Percentiles rank a stretch among this genome's conserved stretches.
phyloP scores from a whole-genome alignment of 2,797 vertebrate genomes.

The Sebastes nivosus region DNA sequence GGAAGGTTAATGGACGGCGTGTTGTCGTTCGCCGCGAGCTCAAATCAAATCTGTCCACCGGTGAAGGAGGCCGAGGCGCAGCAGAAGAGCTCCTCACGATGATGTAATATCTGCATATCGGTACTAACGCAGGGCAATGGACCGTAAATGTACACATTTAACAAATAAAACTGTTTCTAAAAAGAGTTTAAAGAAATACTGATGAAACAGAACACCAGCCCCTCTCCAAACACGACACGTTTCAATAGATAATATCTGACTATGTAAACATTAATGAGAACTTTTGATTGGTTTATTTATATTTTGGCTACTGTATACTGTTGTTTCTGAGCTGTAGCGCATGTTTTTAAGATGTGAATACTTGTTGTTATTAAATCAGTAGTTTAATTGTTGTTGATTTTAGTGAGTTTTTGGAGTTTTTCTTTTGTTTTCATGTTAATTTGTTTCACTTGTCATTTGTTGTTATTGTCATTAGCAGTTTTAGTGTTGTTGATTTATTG shows the following conservation, averaged over 20 bases:
- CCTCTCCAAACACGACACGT: too few species aligned
- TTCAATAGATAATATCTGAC: too few species aligned
- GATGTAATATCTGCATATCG: not conserved
- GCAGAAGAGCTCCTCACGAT: not conserved
- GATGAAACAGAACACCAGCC: too few species aligned
- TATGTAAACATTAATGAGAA: not conserved
- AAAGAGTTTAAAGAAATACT: too few species aligned
- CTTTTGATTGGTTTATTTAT: not conserved
- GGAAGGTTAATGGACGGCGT: not conserved
- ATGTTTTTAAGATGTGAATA: not conserved
- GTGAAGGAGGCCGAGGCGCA: not conserved
- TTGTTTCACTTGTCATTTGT: too few species aligned
- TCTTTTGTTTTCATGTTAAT: too few species aligned
- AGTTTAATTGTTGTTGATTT: too few species aligned
- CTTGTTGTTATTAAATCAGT: not conserved
- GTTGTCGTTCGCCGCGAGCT: not conserved
- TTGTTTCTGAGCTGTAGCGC: too few species aligned
- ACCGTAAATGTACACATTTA: too few species aligned
- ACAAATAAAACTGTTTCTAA: too few species aligned
- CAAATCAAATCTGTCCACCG: not conserved
- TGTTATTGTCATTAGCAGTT: not conserved
- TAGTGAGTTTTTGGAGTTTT: too few species aligned
- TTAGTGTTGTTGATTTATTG: too few species aligned
- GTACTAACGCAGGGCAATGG: not conserved
- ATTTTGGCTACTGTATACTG: not conserved